Conservation (phyloP, 2,888 invertebrate genomes). For the Troides helena region DNA sequence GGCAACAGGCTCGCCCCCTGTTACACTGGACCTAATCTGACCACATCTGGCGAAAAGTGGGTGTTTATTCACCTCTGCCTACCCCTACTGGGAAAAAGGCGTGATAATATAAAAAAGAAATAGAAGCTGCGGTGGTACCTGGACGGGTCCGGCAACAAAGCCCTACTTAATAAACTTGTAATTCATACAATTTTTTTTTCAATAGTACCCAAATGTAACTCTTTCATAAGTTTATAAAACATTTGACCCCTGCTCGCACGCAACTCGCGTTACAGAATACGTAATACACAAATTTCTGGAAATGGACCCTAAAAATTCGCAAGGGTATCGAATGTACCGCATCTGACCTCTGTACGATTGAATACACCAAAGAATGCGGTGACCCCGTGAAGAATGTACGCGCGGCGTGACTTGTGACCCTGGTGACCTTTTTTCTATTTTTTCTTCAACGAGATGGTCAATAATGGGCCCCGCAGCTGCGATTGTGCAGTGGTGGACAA, state of each 20-base stretch:
- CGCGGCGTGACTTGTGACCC: slow-evolving; percentile 58
- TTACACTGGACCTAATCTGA: no score
- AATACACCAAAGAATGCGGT: slow-evolving; percentile 39
- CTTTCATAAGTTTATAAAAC: background rate
- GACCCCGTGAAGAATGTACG: slow-evolving; percentile 31
- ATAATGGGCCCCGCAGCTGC: slow-evolving; percentile 57
- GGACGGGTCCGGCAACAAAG: no score
- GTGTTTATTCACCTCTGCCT: no score
- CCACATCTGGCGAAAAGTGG: no score
- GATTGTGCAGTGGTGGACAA: slow-evolving; percentile 59
- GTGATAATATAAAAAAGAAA: no score
- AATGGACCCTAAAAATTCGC: slow-evolving; percentile 49
- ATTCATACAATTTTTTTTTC: background rate
- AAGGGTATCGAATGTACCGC: slow-evolving; percentile 46
- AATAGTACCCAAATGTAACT: background rate
- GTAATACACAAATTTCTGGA: slow-evolving; percentile 59
- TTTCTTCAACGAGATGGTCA: slow-evolving; percentile 56
- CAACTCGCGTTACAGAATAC: slow-evolving; percentile 55
- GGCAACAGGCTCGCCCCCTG: no score
- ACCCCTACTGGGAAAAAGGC: no score
- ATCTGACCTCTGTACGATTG: slow-evolving; percentile 57
- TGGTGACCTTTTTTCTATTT: slow-evolving; percentile 43
- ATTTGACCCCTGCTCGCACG: slow-evolving; percentile 71
- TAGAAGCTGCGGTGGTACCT: no score
- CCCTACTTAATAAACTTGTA: no score